Percentiles rank a stretch among this genome's conserved stretches.
Evolutionary conservation across 2,888 invertebrate genomes (phyloP).

Genomic region (Sinhomidia bicolor): DNA sequence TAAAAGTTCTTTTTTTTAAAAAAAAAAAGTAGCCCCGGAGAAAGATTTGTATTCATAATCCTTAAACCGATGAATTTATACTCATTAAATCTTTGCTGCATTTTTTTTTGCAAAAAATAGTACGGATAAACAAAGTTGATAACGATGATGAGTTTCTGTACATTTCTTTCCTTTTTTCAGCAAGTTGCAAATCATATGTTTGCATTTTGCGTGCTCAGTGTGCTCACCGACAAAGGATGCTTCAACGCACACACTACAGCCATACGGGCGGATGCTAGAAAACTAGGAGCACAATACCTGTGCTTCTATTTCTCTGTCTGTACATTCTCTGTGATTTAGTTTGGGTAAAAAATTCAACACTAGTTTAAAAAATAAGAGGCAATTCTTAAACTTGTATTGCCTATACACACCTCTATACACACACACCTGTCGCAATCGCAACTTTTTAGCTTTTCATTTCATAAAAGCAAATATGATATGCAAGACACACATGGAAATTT

Average conservation of each 20-base stretch:
- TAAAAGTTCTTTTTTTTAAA: background rate
- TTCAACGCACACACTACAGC: background rate
- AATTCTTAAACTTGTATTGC: background rate
- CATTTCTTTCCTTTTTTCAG: slow-evolving; percentile 3
- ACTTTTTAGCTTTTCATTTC: too few species aligned
- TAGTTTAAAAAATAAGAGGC: background rate
- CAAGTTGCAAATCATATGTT: slow-evolving; percentile 31
- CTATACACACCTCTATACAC: too few species aligned
- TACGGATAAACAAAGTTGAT: background rate
- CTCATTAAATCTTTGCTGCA: background rate
- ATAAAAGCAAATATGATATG: too few species aligned
- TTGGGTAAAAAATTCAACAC: slow-evolving; percentile 23
- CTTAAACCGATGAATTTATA: background rate
- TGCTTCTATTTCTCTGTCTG: background rate
- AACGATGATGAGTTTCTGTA: background rate
- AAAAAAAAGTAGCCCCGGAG: slow-evolving; percentile 6
- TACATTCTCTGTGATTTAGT: background rate
- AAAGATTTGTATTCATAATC: slow-evolving; percentile 28
- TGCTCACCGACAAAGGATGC: slow-evolving; percentile 10
- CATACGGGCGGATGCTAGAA: background rate
- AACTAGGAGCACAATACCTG: background rate
- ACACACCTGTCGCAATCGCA: too few species aligned
- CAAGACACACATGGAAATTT: too few species aligned
- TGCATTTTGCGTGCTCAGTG: background rate
- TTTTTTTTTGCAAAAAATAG: background rate